These are phyloP conservation scores for Scytalopus superciliaris DNA, from an alignment of 2,113 vertebrate genomes.

Conservation along the genomic window DNA sequence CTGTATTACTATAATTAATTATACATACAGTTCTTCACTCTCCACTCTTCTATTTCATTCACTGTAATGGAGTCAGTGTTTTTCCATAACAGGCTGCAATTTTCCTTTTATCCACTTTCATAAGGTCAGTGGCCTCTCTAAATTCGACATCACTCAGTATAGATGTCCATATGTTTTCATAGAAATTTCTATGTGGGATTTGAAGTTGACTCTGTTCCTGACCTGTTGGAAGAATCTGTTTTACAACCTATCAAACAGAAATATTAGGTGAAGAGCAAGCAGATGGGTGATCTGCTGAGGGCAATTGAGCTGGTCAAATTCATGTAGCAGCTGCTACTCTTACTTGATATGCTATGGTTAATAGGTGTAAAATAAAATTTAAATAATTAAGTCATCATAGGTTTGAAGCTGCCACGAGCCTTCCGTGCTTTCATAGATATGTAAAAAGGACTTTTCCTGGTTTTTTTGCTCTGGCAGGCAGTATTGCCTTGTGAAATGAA, in stretches of 20 bases:
- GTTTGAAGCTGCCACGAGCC: slow-evolving; percentile 8
- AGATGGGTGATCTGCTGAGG: slow-evolving; percentile 93
- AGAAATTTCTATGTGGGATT: slow-evolving; percentile 90
- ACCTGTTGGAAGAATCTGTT: slow-evolving; percentile 88
- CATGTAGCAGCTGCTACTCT: slow-evolving; percentile 40
- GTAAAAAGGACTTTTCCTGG: neutral
- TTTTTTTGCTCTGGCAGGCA: neutral
- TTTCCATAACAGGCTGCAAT: slow-evolving; percentile 91
- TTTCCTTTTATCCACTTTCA: slow-evolving; percentile 94
- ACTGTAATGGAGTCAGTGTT: slow-evolving; percentile 83
- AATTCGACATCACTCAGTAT: slow-evolving; percentile 92
- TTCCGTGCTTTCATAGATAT: neutral
- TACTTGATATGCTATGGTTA: slow-evolving; percentile 44
- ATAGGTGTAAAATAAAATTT: slow-evolving; percentile 61
- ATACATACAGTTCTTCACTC: slow-evolving; percentile 80
- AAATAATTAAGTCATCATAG: neutral
- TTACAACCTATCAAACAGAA: slow-evolving; percentile 94
- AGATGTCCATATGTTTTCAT: slow-evolving; percentile 93
- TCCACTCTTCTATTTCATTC: slow-evolving; percentile 72
- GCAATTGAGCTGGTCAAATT: slow-evolving; percentile 66
- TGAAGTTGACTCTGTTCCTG: slow-evolving; percentile 89
- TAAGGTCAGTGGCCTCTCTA: slow-evolving; percentile 88
- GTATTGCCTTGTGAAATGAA: neutral
- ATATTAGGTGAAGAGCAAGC: slow-evolving; percentile 92
- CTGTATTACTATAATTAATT: slow-evolving; percentile 83